A percentile compares a stretch with the other conserved stretches of the same genome.
Evolutionary conservation across 2,797 vertebrate species (phyloP).

Genomic region (Sebastes umbrosus): DNA sequence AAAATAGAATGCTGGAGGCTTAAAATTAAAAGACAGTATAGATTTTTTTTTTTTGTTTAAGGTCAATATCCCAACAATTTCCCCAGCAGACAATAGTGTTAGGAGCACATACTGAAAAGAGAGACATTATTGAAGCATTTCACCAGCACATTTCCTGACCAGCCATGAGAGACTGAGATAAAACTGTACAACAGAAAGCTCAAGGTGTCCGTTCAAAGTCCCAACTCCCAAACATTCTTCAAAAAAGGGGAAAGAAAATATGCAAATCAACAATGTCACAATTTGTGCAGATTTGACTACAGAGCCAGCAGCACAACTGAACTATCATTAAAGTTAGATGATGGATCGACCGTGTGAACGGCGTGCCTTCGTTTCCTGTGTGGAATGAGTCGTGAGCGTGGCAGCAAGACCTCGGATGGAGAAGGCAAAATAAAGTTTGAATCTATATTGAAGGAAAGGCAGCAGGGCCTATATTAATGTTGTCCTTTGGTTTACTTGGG

Average conservation of each 20-base stretch:
- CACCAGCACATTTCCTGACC: conserved; percentile 77
- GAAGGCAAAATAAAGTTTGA: conserved; percentile 51
- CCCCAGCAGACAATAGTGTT: conserved; percentile 81
- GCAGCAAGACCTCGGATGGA: conserved; percentile 40
- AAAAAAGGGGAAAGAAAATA: conserved; percentile 32
- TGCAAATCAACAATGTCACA: conserved; percentile 60
- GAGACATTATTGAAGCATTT: conserved; percentile 74
- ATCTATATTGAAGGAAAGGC: conserved; percentile 51
- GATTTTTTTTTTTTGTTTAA: conserved; percentile 35
- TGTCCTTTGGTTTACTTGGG: conserved; percentile 79
- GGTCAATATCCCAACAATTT: conserved; percentile 76
- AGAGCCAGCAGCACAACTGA: conserved; percentile 64
- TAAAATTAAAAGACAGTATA: conserved; percentile 81
- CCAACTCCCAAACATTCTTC: conserved; percentile 60
- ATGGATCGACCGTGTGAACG: conserved; percentile 15
- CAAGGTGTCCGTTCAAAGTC: conserved; percentile 61
- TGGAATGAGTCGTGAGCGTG: conserved; percentile 33
- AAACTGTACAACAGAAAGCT: conserved; percentile 75
- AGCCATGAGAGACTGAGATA: conserved; percentile 56
- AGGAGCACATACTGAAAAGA: conserved; percentile 79
- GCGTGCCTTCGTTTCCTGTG: conserved; percentile 40
- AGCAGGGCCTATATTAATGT: conserved; percentile 38
- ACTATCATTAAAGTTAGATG: conserved; percentile 36
- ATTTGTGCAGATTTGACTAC: conserved; percentile 67
- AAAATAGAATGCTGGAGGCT: conserved; percentile 80